These are phyloP conservation scores for Sericinus montela DNA, from an alignment of 2,888 invertebrate species.

Conservation along the genomic window DNA sequence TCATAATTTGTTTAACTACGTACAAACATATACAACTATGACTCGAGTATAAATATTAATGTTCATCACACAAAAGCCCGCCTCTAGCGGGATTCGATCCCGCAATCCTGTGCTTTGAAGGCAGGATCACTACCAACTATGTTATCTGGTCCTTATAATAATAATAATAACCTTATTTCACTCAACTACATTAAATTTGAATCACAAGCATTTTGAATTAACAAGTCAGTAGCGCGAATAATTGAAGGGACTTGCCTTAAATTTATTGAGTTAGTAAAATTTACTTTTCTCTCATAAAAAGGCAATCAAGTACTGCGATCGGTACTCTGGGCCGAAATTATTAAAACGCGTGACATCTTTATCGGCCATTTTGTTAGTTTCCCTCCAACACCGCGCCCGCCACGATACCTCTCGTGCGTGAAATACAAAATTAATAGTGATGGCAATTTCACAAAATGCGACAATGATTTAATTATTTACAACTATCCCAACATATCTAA, in stretches of 20 bases:
- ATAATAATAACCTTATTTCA: slow-evolving; percentile 12
- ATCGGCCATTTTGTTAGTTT: slow-evolving; percentile 39
- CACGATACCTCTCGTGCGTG: slow-evolving; percentile 22
- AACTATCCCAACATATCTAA: too few species aligned
- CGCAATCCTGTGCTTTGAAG: too few species aligned
- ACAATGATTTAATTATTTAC: too few species aligned
- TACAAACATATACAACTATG: too few species aligned
- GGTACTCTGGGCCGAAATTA: slow-evolving; percentile 42
- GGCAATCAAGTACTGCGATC: slow-evolving; percentile 45
- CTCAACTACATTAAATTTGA: not conserved
- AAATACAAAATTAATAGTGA: slow-evolving; percentile 10
- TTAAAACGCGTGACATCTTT: slow-evolving; percentile 64
- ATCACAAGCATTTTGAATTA: not conserved
- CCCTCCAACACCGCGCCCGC: slow-evolving; percentile 21
- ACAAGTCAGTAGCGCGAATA: slow-evolving; percentile 6
- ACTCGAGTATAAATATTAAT: too few species aligned
- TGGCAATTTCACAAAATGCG: not conserved
- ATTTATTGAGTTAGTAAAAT: slow-evolving; percentile 27
- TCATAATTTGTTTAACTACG: too few species aligned
- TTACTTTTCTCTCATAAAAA: slow-evolving; percentile 37
- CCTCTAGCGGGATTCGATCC: too few species aligned
- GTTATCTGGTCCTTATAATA: too few species aligned
- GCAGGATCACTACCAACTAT: too few species aligned
- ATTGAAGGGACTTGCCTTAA: slow-evolving; percentile 25
- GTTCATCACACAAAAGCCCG: too few species aligned